Base-by-base conservation (phyloP, 2,113 vertebrate species). In the Ciconia maguari region DNA sequence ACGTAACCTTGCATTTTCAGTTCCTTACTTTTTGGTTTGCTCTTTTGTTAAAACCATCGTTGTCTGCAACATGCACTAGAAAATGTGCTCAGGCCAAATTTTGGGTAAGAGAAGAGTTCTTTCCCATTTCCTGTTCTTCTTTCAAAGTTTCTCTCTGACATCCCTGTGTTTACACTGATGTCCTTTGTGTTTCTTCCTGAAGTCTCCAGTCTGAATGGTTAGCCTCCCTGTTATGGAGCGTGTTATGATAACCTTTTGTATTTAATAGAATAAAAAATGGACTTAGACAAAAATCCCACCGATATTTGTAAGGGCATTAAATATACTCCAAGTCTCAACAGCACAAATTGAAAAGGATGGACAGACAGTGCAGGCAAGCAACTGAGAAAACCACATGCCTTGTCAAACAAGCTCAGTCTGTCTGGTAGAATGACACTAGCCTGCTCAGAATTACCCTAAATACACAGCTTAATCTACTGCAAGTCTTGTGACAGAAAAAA, bases 371-470 rank as follows among this genome's bases (percentile, higher is more conserved):
- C 51, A 85, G 36, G 25, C 49, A 80, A 82, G 25, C 15, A 69
- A 89, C 62, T 34, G 46, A 74, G 93, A 81, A 92, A 90, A 62
- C 36, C 55, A 62, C 49, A 54, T 26, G 72, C 27, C 42, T 66
- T 68, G 13, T 66, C 51, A 94, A 89, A 87, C 38, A 78, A 93
- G 65, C 60, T 95, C 80, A 70, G 22, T 36, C 76, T 68, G 12
- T 66, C 62, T 25, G 26, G 38, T 64, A 51, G 83, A 62, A 55
- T 34, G 65, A 75, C 51, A 78, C 60, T 42, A 58, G 24, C 64
- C 87, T 81, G 76, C 38, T 89, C 83, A 75, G 83, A 95, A 68
- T 87, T 82, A 87, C 38, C 60, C 69, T 75, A 82, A 95, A 94
- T 18, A 75, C 51, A 81, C 77, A 92, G 83, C 42, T 89, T 92